A percentile compares a stretch with the other conserved stretches of the same genome.
Evolutionary conservation across 2,888 invertebrate species (phyloP).

Genomic region (Cistogaster globosa): DNA sequence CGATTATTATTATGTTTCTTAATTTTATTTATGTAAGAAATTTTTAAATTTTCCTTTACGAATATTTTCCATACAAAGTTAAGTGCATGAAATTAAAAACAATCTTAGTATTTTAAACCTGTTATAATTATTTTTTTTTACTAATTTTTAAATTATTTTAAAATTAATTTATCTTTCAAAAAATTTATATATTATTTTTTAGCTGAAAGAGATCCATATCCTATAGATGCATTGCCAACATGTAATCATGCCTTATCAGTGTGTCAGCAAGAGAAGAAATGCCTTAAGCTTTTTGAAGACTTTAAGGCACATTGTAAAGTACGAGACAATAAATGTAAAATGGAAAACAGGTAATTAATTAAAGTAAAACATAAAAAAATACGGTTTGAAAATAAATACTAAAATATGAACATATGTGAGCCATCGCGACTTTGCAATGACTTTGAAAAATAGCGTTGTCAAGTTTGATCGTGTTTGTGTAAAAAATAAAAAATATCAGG

Average conservation of each 20-base stretch:
- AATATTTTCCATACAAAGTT: too few relatives aligned
- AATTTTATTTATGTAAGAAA: too few relatives aligned
- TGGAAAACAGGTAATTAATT: slow-evolving; percentile 91
- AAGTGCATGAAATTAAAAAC: too few relatives aligned
- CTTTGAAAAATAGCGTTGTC: too few relatives aligned
- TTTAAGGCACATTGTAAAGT: slow-evolving; percentile 95
- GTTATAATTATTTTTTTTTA: too few relatives aligned
- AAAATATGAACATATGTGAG: too few relatives aligned
- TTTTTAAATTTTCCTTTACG: too few relatives aligned
- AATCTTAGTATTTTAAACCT: too few relatives aligned
- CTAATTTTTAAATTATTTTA: neutral
- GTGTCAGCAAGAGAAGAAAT: slow-evolving; percentile 91
- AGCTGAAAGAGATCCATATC: slow-evolving; percentile 93
- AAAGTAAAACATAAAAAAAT: neutral
- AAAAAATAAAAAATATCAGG: too few relatives aligned
- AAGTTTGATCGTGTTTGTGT: too few relatives aligned
- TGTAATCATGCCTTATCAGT: slow-evolving; percentile 94
- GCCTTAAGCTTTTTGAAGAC: slow-evolving; percentile 91
- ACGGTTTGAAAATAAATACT: neutral
- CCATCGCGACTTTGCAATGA: too few relatives aligned
- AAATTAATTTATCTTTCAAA: neutral
- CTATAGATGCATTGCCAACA: slow-evolving; percentile 93
- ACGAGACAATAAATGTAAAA: slow-evolving; percentile 92
- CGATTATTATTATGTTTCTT: too few relatives aligned
- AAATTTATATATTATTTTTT: slow-evolving; percentile 23